Conservation (phyloP, 2,113 vertebrate species). For the Scalopus aquaticus region DNA sequence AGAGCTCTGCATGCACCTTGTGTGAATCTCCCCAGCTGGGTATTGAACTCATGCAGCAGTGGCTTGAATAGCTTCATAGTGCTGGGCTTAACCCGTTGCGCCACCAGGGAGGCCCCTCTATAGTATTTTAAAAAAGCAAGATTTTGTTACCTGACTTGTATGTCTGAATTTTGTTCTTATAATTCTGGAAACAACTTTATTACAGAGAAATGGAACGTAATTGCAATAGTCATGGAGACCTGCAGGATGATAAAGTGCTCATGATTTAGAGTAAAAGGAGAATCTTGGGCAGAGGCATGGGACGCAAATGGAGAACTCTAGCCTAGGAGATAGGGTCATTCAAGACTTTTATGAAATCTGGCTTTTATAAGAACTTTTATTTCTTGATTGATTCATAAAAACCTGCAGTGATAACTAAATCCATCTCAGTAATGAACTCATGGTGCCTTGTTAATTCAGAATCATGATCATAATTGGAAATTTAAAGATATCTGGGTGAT, state of each 20-base stretch:
- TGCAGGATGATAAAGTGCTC: neutral
- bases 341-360: neutral
- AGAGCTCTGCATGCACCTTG: too few relatives aligned
- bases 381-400: constrained; percentile 3
- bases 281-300: neutral
- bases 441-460: neutral
- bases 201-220: neutral
- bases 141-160: neutral
- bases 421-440: neutral
- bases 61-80: too few relatives aligned
- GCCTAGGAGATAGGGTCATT: neutral
- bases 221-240: neutral
- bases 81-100: too few relatives aligned
- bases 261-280: neutral
- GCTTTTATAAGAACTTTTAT: neutral
- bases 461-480: neutral
- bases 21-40: too few relatives aligned
- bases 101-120: too few relatives aligned
- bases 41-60: too few relatives aligned
- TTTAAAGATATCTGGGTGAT: neutral
- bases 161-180: constrained; percentile 9
- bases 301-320: neutral
- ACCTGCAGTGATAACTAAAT: neutral
- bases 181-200: neutral
- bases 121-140: neutral